A percentile compares a stretch with the other conserved stretches of the same genome.
Evolutionary conservation across 2,113 vertebrate species (phyloP).

Genomic region (Sciurus niger): DNA sequence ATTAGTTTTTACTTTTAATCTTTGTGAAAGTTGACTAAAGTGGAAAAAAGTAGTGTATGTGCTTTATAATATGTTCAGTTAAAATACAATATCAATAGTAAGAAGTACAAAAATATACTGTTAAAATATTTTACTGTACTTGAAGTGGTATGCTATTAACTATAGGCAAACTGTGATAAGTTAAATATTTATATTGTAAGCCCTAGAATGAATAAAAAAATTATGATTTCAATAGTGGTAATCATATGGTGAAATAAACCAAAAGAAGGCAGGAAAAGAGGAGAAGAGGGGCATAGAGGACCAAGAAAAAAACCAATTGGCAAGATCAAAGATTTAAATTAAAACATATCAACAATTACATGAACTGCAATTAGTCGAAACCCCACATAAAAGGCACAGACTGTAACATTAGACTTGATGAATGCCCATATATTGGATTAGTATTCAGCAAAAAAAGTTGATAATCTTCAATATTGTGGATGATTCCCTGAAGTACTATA

Average conservation of each 20-base stretch:
- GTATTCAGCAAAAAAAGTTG: background rate
- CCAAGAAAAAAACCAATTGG: background rate
- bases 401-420: background rate
- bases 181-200: background rate
- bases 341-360: background rate
- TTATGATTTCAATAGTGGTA: background rate
- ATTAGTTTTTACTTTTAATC: background rate
- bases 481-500: background rate
- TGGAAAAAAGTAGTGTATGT: background rate
- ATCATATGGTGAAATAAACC: background rate
- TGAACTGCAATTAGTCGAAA: background rate
- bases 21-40: conserved; percentile 23
- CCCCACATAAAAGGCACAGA: background rate
- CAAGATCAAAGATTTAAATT: background rate
- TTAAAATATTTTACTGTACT: background rate
- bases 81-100: background rate
- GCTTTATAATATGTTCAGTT: background rate
- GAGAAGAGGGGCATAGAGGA: background rate
- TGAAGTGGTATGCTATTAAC: background rate
- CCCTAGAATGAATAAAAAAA: background rate
- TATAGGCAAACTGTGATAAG: background rate
- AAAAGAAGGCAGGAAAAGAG: background rate
- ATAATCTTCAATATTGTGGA: background rate
- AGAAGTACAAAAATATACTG: background rate
- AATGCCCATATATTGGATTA: background rate